These are phyloP conservation scores for Python bivittatus DNA, from an alignment of 2,113 vertebrate genomes.

Conservation along the genomic window DNA sequence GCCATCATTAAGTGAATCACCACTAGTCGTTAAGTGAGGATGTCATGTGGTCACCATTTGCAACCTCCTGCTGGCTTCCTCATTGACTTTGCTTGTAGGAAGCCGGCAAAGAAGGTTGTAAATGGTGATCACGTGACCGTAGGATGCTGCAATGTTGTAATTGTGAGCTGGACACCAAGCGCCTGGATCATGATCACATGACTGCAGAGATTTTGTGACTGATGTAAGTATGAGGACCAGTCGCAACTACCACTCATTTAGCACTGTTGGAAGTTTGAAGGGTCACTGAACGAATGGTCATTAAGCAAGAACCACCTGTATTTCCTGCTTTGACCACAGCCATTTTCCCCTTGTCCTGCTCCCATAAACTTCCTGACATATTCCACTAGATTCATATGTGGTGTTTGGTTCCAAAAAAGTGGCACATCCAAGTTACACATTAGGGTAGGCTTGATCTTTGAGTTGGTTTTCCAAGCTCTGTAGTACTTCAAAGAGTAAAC, in stretches of 20 bases:
- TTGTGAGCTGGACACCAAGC: neutral
- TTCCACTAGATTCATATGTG: neutral
- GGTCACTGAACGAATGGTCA: too few relatives aligned
- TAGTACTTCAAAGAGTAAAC: neutral
- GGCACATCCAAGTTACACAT: neutral
- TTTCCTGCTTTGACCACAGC: neutral
- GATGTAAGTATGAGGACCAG: too few relatives aligned
- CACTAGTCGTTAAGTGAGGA: neutral
- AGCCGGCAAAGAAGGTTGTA: neutral
- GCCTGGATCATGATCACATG: too few relatives aligned
- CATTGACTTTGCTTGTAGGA: neutral
- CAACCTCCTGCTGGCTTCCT: neutral
- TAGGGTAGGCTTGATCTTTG: neutral
- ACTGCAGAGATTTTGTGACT: too few relatives aligned
- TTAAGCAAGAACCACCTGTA: too few relatives aligned
- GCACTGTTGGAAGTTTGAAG: too few relatives aligned
- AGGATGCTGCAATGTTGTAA: neutral
- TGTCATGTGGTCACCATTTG: neutral
- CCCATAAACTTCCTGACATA: neutral
- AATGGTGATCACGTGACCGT: neutral
- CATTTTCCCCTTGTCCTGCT: neutral
- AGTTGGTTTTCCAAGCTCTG: neutral
- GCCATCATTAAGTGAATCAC: neutral
- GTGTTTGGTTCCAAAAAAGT: neutral
- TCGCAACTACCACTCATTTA: neutral